Evolutionary conservation across 2,797 vertebrate species (phyloP), one percentile per base, ranked within the genome.

Genomic region (Cuniculus paca): DNA sequence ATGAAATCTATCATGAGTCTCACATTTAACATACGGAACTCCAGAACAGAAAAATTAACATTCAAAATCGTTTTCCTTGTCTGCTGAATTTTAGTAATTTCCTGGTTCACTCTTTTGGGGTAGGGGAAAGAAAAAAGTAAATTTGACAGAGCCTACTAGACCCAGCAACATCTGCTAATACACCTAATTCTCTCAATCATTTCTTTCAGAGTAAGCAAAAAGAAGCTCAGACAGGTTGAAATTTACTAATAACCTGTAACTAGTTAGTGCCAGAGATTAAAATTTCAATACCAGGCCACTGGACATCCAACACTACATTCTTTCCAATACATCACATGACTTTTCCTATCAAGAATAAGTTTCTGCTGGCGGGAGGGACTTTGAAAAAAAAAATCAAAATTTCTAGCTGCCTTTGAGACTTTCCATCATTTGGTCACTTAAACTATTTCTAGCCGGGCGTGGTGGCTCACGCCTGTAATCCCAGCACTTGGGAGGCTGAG

Each of bases 81-180:
- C 77, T 91, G 74, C 17, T 78, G 42, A 94, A 70, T 95, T 70
- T 91, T 82, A 95, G 70, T 80, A 88, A 58, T 88, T 87, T 7
- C 56, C 31, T 56, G 22, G 20, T 75, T 91, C 72, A 80, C 60
- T 58, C 34, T 84, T 56, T 88, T 86, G 65, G 52, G 31, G 24
- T 9, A 0, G 1, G 17, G 52, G 48, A 65, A 61, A 45, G 26
- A 34, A 91, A 61, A 45, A 90, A 88, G 45, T 10, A 80, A 95
- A 90, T 72, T 10, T 83, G 88, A 87, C 45, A 87, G 65, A 65
- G 6, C n/a, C 54, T 74, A 80, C 16, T 80, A 78, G 42, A 52
- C 12, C 79, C 28, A 39, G 22, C 13, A 26, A 78, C 31, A 65
- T n/a, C 39, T 5, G 5, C 42, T 65, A 65, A 80, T 42, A 13